Base-by-base conservation (phyloP, 2,888 invertebrate genomes). In the Caprella mutica region DNA sequence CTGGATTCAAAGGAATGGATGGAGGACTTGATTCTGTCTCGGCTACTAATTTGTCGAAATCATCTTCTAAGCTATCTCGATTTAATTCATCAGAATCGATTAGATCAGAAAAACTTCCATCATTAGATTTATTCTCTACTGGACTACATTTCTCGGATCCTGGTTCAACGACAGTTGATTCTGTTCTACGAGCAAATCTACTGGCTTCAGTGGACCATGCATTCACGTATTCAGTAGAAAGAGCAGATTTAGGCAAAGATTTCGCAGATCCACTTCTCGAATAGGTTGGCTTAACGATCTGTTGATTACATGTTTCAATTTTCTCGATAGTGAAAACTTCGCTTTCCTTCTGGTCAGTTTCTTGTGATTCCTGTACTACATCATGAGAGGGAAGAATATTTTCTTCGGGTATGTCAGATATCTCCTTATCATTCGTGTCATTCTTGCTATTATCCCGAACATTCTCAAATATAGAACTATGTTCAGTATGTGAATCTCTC, bases 31-130 rank as follows among this genome's bases (percentile, higher is more conserved):
- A 42, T 24, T 64, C 52, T 27, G 55, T 50, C 39, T 64, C 52
- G 35, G 64, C 64, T 52, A 57, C 58, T 42, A 64, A 51, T 3
- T 46, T 51, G 21, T 64, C 64, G 56, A 64, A 64, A 17, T 64
- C 64, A 29, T 64, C 64, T 21, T 64, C 64, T 17, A 64, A 42
- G 50, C 57, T 58, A 29, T 64, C 64, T 30, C 58, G 52, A 43
- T 64, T 60, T 17, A 60, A 12, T n/a, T 64, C 64, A 6, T 64
- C 64, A 39, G 64, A 58, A 43, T 64, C 59, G 26, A 64, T 14
- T 8, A 64, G 51, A 48, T 64, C 64, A 30, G 64, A 64, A 27
- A 60, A 52, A 23, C 60, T 64, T 38, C 46, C 55, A 29, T 58
- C 59, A 21, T 46, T 55, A 29, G 42, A 19, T 19, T 58, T 54